Base-by-base conservation (phyloP, 1,140 invertebrate genomes). In the Andrena cerasifolii region DNA sequence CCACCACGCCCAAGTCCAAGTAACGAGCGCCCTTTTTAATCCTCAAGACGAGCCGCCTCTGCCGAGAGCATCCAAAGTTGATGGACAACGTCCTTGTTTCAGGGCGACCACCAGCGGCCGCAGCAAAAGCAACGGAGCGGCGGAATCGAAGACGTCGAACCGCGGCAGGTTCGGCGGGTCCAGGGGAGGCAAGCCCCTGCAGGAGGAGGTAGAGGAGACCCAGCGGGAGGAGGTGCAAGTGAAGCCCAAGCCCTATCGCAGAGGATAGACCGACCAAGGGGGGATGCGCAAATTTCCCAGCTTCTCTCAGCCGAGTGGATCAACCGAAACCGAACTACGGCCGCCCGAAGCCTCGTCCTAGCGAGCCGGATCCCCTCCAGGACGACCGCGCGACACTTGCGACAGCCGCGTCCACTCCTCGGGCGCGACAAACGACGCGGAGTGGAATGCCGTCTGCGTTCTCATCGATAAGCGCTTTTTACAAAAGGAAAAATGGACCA, bases 191-290 rank as follows among this genome's bases (percentile, higher is more conserved):
- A 89, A 90, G 54, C 80, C 72, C 16, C 36, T 84, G 8, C 88
- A 87, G 33, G 89, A 90, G 14, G 88, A 90, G 21, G 88, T 88
- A 12, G 88, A 90, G 66, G 89, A 90, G 58, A 89, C 88, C 8
- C 88, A 89, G 45, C 87, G 82, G 0, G 89, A 90, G 4, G 89
- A 90, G 67, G 66, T 90, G n/a, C 87, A 90, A 87, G 86, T 90
- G 18, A 90, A 89, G 36, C 80, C 85, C 4, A 90, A 90, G 65
- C 79, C 88, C 2, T 89, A 86, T 40, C 89, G 88, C 73, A 86
- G 88, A 58, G 88, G 87, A 81, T 90, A 87, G 78, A 63, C 21
- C 31, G n/a, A n/a, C 21, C 31, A 45, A 10, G 3, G 2, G 14
- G 26, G 36, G 24, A 43, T 16, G 33, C 7, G 71, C 33, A 18